Evolutionary conservation across 37 sponge, comb jelly and placozoan genomes (phyloP).

Genomic region (Cliona cf. orientalis): DNA sequence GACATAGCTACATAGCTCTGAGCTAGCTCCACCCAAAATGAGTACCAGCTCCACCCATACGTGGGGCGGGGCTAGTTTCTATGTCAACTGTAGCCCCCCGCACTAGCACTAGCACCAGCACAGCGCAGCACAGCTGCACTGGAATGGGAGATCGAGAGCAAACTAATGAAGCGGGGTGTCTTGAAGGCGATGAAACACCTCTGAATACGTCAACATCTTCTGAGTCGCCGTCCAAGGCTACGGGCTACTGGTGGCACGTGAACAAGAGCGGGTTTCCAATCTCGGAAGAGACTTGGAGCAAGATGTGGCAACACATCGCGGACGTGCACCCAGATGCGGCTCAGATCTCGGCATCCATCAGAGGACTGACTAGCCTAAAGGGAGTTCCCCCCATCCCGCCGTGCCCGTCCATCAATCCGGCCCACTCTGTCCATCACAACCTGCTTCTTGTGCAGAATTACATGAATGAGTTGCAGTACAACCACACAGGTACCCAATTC

Average conservation of each 20-base stretch:
- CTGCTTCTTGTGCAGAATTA: constrained; percentile 46
- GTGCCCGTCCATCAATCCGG: constrained; percentile 12
- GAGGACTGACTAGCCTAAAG: constrained; percentile 56
- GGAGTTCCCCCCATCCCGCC: constrained; percentile 36
- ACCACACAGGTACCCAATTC: constrained; percentile 98
- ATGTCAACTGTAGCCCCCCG: too few relatives aligned
- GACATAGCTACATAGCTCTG: too few relatives aligned
- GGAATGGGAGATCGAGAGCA: too few relatives aligned
- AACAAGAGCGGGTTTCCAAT: constrained; percentile 94
- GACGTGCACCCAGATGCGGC: constrained; percentile 74
- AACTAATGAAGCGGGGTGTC: too few relatives aligned
- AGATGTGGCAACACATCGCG: constrained; percentile 83
- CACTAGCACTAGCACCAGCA: too few relatives aligned
- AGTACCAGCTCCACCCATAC: too few relatives aligned
- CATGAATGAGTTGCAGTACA: constrained; percentile 78
- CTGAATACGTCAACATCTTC: too few relatives aligned
- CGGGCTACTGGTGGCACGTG: constrained; percentile 86
- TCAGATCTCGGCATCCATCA: constrained; percentile 46
- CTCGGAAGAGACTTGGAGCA: constrained; percentile 69
- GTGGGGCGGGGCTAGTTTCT: too few relatives aligned
- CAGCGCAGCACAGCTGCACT: too few relatives aligned
- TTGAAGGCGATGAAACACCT: too few relatives aligned
- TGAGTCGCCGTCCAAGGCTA: too few relatives aligned
- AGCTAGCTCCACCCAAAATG: too few relatives aligned
- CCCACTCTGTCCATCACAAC: background rate